Conservation (phyloP, 1,140 invertebrate genomes). For the Pristionchus pacificus region DNA sequence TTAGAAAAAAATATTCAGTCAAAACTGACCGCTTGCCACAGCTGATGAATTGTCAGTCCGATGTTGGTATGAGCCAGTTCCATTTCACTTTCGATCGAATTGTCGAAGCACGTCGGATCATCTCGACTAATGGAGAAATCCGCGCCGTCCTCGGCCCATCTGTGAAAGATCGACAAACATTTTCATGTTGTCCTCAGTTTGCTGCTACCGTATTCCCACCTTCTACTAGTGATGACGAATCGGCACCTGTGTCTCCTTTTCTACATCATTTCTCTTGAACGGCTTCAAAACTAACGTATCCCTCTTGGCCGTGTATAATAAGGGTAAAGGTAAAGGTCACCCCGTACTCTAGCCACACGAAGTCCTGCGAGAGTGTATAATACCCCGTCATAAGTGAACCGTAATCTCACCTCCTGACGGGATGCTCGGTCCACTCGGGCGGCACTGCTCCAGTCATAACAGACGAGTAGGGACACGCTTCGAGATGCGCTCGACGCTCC, state of each 20-base stretch:
- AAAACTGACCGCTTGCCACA: conserved; percentile 62
- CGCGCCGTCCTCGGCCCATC: conserved; percentile 65
- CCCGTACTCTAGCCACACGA: no score
- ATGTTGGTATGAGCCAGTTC: conserved; percentile 58
- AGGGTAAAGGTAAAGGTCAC: no score
- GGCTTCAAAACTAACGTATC: no score
- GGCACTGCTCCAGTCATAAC: conserved; percentile 63
- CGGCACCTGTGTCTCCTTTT: no score
- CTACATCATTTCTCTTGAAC: no score
- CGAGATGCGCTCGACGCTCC: conserved; percentile 61
- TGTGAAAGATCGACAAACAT: not conserved
- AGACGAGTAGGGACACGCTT: conserved; percentile 66
- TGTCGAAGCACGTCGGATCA: conserved; percentile 64
- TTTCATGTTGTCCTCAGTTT: not conserved
- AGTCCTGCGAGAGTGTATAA: no score
- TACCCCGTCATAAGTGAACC: no score
- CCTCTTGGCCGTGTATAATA: no score
- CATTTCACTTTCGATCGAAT: conserved; percentile 62
- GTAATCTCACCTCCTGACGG: conserved; percentile 40
- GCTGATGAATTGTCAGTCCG: conserved; percentile 62
- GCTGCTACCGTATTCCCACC: not conserved
- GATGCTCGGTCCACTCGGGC: conserved; percentile 53
- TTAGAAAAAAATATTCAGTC: conserved; percentile 4
- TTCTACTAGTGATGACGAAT: no score
- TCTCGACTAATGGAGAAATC: conserved; percentile 68